A percentile compares a stretch with the other conserved stretches of the same genome.
Conservation (phyloP, 2,797 vertebrate species). For the Enteromius paludinosus region DNA sequence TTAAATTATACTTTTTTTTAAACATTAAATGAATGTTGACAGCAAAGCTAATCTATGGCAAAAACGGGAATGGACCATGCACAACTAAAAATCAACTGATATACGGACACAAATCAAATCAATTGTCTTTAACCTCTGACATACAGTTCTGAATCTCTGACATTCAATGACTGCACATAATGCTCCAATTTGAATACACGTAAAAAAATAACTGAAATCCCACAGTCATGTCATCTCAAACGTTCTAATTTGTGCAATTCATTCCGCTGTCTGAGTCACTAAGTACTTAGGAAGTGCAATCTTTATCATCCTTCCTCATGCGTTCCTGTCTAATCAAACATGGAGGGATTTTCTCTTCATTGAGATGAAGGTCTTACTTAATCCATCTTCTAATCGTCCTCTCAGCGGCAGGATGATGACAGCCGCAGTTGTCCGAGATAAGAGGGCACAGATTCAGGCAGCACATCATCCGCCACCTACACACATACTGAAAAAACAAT, state of each 20-base stretch:
- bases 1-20: background rate
- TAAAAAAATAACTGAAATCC: background rate
- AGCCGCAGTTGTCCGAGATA: background rate
- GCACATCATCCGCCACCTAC: conserved; percentile 25
- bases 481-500: background rate
- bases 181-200: background rate
- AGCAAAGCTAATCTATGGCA: background rate
- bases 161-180: background rate
- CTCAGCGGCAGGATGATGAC: conserved; percentile 11
- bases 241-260: background rate
- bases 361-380: conserved; percentile 17
- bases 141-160: background rate
- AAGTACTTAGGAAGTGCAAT: background rate
- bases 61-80: background rate
- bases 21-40: background rate
- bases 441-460: conserved; percentile 15
- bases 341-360: conserved; percentile 26
- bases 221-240: background rate
- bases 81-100: background rate
- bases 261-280: background rate
- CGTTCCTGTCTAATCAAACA: conserved; percentile 26
- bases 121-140: background rate
- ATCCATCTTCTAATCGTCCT: conserved; percentile 37
- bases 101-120: background rate
- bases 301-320: conserved; percentile 11